These are phyloP conservation scores for Horisme vitalbata DNA, from an alignment of 2,888 invertebrate genomes.

Conservation along the genomic window DNA sequence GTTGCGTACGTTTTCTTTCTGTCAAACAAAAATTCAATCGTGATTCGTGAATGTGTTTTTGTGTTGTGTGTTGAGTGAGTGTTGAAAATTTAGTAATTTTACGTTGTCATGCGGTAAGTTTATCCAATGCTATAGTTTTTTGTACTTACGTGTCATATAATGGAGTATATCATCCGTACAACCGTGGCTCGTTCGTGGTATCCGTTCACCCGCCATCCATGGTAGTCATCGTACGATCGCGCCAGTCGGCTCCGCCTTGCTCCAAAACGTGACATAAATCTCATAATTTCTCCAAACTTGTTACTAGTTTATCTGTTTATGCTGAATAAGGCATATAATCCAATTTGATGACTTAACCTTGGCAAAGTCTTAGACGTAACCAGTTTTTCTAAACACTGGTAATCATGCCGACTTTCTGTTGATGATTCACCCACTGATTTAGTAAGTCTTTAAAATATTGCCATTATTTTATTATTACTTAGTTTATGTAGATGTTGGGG, in stretches of 20 bases:
- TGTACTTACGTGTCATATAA: neutral
- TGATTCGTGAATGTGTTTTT: constrained; percentile 60
- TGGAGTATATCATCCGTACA: neutral
- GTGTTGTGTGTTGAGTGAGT: constrained; percentile 78
- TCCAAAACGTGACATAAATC: constrained; percentile 48
- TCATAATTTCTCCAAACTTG: constrained; percentile 16
- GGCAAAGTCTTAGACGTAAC: constrained; percentile 37
- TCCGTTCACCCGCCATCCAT: constrained; percentile 78
- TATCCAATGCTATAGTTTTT: constrained; percentile 19
- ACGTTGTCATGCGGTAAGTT: constrained; percentile 77
- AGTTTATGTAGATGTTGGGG: no score
- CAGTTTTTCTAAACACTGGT: constrained; percentile 40
- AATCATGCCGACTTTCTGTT: constrained; percentile 47
- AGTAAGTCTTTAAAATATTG: no score
- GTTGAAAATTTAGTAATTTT: constrained; percentile 60
- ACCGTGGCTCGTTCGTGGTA: constrained; percentile 43
- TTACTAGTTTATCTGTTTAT: constrained; percentile 7
- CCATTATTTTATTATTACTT: no score
- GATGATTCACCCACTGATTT: constrained; percentile 50
- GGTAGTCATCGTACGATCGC: constrained; percentile 61
- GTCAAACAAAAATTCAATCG: constrained; percentile 43
- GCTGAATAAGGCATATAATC: constrained; percentile 26
- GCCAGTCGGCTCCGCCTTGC: constrained; percentile 68
- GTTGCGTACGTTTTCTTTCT: constrained; percentile 32
- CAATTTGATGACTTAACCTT: constrained; percentile 45